Base-by-base conservation (phyloP, 2,113 vertebrate species). In the Tychaedon coryphoeus region DNA sequence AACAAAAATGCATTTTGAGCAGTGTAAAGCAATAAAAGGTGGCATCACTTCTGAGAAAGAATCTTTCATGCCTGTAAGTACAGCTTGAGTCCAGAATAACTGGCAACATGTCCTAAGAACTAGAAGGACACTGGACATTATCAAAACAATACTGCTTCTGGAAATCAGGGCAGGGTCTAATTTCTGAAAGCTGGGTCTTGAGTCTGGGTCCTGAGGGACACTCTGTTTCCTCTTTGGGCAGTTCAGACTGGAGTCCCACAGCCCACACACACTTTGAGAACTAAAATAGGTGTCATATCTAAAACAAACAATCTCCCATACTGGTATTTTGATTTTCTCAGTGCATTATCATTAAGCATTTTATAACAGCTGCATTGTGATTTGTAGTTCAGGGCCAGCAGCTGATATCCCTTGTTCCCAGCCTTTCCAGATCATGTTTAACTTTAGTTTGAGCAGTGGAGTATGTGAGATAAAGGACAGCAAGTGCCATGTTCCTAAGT, bases 71-170 rank as follows among this genome's bases (percentile, higher is more conserved):
- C 10, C 51, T 0, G 0, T 42, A 54, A 12, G 8, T 29, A 3
- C 18, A 36, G 18, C 33, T 8, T 26, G 43, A 38, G 34, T 33
- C 83, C 64, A 88, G 73, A 74, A 70, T 24, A 73, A 72, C 43
- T 65, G 67, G 58, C 24, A 57, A 23, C 14, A 26, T 9, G 12
- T 77, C 43, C 38, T 70, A 58, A 53, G 78, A 40, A 51, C 26
- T 14, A 33, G 40, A 88, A 92, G 69, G 72, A 89, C 57, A 19
- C n/a, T 47, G 22, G 54, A 18, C 24, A 19, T 57, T 26, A 81
- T 50, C 40, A 92, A 91, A 95, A 81, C 10, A 91, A 80, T n/a
- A 65, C 26, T 61, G 53, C 50, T 93, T 87, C 87, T 95, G 74
- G 34, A 93, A 87, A 62, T 54, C 12, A 76, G 54, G 62, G 47